These are phyloP conservation scores for Brachyptera risi DNA, from an alignment of 2,888 invertebrate genomes.

Conservation along the genomic window DNA sequence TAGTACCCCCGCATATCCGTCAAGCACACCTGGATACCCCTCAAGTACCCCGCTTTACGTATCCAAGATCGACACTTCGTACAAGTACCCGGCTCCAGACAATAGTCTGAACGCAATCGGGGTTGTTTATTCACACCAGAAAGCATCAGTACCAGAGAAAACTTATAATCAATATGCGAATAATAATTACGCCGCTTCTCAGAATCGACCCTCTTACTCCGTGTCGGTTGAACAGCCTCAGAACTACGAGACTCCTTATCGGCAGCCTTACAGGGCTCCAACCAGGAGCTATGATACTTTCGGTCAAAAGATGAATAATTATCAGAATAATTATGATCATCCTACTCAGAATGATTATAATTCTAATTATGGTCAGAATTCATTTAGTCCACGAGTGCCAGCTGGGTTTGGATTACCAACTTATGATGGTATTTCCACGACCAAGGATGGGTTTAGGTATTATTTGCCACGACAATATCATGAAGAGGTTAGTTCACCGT, in stretches of 20 bases:
- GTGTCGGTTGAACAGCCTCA: not conserved
- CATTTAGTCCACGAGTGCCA: not conserved
- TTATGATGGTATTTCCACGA: constrained; percentile 73
- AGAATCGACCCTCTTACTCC: constrained; percentile 11
- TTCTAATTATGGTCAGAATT: constrained; percentile 9
- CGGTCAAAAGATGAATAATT: constrained; percentile 1
- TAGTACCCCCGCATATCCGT: too few relatives aligned
- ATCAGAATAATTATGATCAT: constrained; percentile 12
- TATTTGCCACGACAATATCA: constrained; percentile 82
- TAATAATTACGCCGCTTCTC: constrained; percentile 39
- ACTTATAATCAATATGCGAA: constrained; percentile 36
- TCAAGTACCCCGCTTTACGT: constrained; percentile 19
- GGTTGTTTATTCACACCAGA: constrained; percentile 36
- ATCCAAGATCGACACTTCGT: constrained; percentile 32
- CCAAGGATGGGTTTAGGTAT: constrained; percentile 80
- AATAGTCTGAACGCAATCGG: not conserved
- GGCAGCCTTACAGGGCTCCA: not conserved
- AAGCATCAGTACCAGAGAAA: constrained; percentile 41
- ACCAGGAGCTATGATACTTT: constrained; percentile 3
- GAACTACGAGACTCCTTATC: not conserved
- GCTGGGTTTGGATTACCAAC: constrained; percentile 37
- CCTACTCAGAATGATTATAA: too few relatives aligned
- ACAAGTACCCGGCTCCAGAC: constrained; percentile 22
- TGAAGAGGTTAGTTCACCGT: constrained; percentile 62
- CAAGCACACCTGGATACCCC: constrained; percentile 32